Percentiles rank a stretch among this genome's conserved stretches.
Conservation (phyloP, 2,888 invertebrate genomes). For the Sthenelais limicola region DNA sequence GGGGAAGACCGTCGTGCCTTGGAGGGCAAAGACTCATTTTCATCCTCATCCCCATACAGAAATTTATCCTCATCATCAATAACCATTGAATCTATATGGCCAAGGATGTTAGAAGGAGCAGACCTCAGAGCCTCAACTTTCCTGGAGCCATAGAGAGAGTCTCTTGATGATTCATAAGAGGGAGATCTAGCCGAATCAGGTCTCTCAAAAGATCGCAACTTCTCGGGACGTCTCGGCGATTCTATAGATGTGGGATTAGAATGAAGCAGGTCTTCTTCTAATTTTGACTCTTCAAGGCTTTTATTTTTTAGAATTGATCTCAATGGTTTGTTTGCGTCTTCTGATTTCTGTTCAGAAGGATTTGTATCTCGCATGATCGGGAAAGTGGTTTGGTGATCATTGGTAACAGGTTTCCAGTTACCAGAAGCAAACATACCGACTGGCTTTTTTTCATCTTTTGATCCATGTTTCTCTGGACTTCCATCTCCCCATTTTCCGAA, state of each 20-base stretch:
- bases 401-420: constrained; percentile 17
- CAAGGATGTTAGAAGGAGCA: too few relatives aligned
- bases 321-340: neutral
- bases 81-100: constrained; percentile 24
- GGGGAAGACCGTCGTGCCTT: neutral
- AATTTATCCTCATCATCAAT: constrained; percentile 68
- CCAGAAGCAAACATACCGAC: constrained; percentile 2
- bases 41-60: constrained; percentile 61
- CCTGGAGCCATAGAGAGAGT: too few relatives aligned
- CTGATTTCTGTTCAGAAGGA: neutral
- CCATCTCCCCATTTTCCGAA: constrained; percentile 30
- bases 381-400: constrained; percentile 16
- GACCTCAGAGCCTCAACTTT: too few relatives aligned
- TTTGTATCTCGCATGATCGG: neutral
- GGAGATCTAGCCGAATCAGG: too few relatives aligned
- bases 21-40: neutral
- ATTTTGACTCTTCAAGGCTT: neutral
- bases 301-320: constrained; percentile 14
- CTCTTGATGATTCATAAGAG: too few relatives aligned
- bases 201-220: too few relatives aligned
- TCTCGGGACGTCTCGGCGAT: too few relatives aligned
- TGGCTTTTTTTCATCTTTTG: constrained; percentile 1
- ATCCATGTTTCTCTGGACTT: neutral
- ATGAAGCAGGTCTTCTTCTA: too few relatives aligned
- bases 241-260: too few relatives aligned